Evolutionary conservation across 1,140 invertebrate species (phyloP), one percentile per base, ranked within the genome.

Genomic region (Drosophila takahashii): DNA sequence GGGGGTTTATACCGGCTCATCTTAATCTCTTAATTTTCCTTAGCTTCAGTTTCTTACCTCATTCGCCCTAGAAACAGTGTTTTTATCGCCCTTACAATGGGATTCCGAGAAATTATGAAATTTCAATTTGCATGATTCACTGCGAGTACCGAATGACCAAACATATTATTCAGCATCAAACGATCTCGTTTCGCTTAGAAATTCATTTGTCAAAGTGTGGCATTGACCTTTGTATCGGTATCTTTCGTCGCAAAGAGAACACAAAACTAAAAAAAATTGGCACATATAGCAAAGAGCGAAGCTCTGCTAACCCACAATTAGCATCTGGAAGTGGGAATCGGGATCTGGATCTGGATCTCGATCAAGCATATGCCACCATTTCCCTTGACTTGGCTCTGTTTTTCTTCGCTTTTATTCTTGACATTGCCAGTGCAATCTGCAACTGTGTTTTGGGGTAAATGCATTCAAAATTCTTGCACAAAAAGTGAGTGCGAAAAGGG

Each of bases 221-320:
- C 76, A 61, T 60, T 84, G 81, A 85, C 77, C 81, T 77, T 72
- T 85, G 45, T 13, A 58, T 51, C 65, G 9, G 18, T 34, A 34
- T 9, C 34, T 69, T 10, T 29, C 13, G 34, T 47, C 57, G 58
- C 53, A 41, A 26, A n/a, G 32, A 41, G 32, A 42, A 15, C 18
- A 16, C 39, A 44, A 10, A 10, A 1, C 0, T n/a, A 34, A 18
- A 9, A 54, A 42, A 50, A 61, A 60, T 57, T 81, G 79, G 57
- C 79, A 77, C 79, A 79, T 16, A 59, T 52, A 37, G 56, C 67
- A 4, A 39, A 77, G 52, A 54, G 8, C 42, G 22, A 70, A 56
- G 73, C 32, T 41, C 72, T 76, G 75, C 71, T 87, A 87, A 87
- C 79, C 84, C 84, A 89, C 79, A 87, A 87, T 87, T 84, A 77